Evolutionary conservation across 92 coral and sea anemone genomes (phyloP), one percentile per base, ranked within the genome.

Genomic region (Umimayanthus kanabou): DNA sequence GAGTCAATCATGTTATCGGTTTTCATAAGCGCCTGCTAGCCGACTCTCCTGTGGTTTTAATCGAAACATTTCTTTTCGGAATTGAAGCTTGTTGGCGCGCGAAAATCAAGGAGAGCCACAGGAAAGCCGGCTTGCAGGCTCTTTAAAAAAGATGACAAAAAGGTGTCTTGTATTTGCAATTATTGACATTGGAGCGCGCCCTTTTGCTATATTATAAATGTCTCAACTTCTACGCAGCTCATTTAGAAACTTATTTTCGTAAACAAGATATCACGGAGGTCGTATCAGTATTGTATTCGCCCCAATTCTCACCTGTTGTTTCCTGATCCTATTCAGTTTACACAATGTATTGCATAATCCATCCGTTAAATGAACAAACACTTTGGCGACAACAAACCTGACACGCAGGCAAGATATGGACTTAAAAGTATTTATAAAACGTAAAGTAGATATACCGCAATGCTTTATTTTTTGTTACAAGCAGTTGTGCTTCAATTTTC

Each of bases 221-320:
- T 80, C 25, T 29, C 26, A 30, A 16, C 8, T 79, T 20, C 30
- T 55, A 28, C 39, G 71, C 84, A 28, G n/a, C n/a, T 55, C 22
- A 50, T 47, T 47, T n/a, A 53, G 0, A 57, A 57, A 16, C 18
- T 28, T 55, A 23, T 49, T 79, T 0, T 79, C 53, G 39, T 33
- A 79, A 79, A 79, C 70, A 80, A 33, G 47, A 37, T 80, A 57
- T 80, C 84, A 80, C 9, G 6, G 71, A 29, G 14, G 57, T 39
- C 70, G 37, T 57, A n/a, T n/a, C n/a, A n/a, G n/a, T n/a, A 47
- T 55, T 57, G 18, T 80, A 6, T 22, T 30, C 6, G 49, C 13
- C 25, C 30, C 30, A 5, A 16, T 80, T 80, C 84, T 80, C 84
- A 80, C 84, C 72, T 80, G 71, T 80, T 15, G 72, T 18, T n/a